Conservation (phyloP, 1,140 invertebrate species). For the Monomorium pharaonis region DNA sequence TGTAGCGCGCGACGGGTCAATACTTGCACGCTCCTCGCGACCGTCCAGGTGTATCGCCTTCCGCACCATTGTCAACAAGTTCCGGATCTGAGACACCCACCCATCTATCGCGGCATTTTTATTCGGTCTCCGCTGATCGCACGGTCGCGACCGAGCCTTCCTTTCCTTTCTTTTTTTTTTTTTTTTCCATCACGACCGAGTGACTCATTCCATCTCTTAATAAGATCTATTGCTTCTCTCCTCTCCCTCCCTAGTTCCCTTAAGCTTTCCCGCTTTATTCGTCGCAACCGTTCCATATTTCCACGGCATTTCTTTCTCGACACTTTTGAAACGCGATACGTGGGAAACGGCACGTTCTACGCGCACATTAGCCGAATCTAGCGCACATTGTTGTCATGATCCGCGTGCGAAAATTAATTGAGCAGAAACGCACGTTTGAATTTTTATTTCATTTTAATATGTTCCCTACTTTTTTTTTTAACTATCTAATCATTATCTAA, state of each 20-base stretch:
- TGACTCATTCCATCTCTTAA: conserved; percentile 69
- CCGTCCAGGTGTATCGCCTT: conserved; percentile 85
- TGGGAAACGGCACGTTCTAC: background rate
- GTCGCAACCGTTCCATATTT: background rate
- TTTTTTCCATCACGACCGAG: background rate
- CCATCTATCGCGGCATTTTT: conserved; percentile 63
- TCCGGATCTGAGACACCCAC: conserved; percentile 83
- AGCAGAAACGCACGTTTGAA: background rate
- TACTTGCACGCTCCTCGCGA: conserved; percentile 77
- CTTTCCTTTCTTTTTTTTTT: conserved; percentile 42
- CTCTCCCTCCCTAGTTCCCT: conserved; percentile 20
- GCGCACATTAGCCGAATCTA: background rate
- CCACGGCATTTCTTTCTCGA: background rate
- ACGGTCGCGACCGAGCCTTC: conserved; percentile 64
- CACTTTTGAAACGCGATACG: background rate
- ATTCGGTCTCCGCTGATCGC: conserved; percentile 51
- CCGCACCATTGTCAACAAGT: conserved; percentile 84
- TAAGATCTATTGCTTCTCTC: conserved; percentile 63
- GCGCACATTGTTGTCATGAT: background rate
- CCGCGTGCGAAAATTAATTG: conserved; percentile 5
- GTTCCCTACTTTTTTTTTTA: background rate
- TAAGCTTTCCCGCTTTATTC: background rate
- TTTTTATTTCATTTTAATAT: background rate
- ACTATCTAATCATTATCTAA: background rate
- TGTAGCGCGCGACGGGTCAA: conserved; percentile 72